These are phyloP conservation scores for Amphiduros pacificus DNA, from an alignment of 2,888 invertebrate genomes.

Conservation along the genomic window DNA sequence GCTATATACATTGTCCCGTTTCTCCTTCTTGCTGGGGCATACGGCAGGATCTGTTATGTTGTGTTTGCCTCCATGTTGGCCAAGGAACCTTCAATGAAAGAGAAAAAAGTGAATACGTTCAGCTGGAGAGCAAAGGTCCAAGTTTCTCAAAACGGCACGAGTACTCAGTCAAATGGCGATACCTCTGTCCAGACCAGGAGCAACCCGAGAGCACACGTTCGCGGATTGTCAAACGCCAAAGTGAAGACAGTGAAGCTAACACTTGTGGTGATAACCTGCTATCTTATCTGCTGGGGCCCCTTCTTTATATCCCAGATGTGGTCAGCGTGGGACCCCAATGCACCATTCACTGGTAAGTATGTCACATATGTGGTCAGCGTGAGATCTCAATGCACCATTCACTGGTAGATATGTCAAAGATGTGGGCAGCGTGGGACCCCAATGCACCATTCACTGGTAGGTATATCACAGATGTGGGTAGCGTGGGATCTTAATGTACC, in stretches of 20 bases:
- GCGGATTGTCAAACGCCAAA: conserved; percentile 58
- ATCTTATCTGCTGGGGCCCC: conserved; percentile 72
- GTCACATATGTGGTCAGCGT: conserved; percentile 66
- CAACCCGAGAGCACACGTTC: conserved; percentile 54
- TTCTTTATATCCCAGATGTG: conserved; percentile 70
- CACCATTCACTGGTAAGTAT: conserved; percentile 44
- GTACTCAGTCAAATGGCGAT: background rate
- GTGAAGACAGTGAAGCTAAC: conserved; percentile 64
- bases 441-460: conserved; percentile 43
- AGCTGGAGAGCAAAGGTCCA: background rate
- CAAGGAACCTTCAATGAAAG: conserved; percentile 9
- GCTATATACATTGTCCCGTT: conserved; percentile 61
- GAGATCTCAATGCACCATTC: conserved; percentile 38
- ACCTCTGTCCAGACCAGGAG: conserved; percentile 13
- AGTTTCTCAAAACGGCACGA: background rate
- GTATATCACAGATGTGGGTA: conserved; percentile 66
- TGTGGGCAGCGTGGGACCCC: conserved; percentile 63
- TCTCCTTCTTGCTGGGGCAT: conserved; percentile 53
- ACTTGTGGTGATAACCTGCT: conserved; percentile 65
- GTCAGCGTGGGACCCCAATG: conserved; percentile 53
- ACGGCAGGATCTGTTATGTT: conserved; percentile 56
- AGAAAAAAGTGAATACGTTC: background rate
- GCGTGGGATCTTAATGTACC: conserved; percentile 44
- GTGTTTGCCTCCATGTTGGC: conserved; percentile 41
- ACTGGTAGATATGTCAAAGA: conserved; percentile 63